Conservation (phyloP, 2,888 invertebrate genomes). For the Acanthosepion esculentum region DNA sequence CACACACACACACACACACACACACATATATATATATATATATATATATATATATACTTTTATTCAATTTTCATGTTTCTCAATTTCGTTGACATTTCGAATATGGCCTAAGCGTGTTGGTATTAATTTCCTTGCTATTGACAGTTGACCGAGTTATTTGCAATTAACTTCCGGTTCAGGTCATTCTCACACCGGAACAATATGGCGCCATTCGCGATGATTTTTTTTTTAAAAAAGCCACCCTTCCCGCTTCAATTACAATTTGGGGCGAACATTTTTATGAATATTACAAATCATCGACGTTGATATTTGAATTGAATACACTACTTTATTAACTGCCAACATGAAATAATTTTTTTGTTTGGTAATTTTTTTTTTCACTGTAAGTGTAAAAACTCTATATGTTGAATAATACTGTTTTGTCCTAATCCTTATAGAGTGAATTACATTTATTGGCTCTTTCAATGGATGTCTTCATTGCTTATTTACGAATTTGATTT, state of each 20-base stretch:
- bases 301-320: not conserved
- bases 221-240: not conserved
- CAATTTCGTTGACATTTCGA: constrained; percentile 8
- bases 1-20: no score
- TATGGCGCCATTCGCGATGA: not conserved
- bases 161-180: not conserved
- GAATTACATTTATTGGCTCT: no score
- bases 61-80: not conserved
- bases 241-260: not conserved
- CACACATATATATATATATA: no score
- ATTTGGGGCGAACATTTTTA: not conserved
- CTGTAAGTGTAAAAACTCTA: no score
- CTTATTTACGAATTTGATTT: no score
- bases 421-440: no score
- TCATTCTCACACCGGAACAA: constrained; percentile 33
- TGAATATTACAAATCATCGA: not conserved
- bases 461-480: no score
- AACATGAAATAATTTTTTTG: not conserved
- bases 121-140: not conserved
- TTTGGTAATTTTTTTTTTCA: no score
- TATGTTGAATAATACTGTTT: no score
- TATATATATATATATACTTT: no score
- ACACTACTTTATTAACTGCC: not conserved
- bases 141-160: constrained; percentile 33
- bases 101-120: not conserved